A percentile compares a stretch with the other conserved stretches of the same genome.
These are phyloP conservation scores for Perccottus glenii DNA, from an alignment of 2,113 vertebrate species.

Conservation along the genomic window DNA sequence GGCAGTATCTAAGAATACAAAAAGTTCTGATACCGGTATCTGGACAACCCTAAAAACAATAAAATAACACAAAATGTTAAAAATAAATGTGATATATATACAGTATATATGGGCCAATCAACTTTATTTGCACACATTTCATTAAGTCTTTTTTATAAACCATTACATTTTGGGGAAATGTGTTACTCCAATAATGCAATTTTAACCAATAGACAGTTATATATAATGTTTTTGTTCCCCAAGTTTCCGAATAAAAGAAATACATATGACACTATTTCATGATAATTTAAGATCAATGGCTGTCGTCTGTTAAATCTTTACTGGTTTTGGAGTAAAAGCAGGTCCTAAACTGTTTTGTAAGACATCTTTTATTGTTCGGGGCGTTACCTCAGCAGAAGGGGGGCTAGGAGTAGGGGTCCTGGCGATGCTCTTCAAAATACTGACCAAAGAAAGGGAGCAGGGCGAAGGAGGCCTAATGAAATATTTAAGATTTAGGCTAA, in stretches of 20 bases:
- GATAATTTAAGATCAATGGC: not conserved
- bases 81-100: too few relatives aligned
- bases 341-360: constrained; percentile 67
- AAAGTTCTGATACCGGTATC: too few relatives aligned
- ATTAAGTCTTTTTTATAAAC: too few relatives aligned
- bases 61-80: too few relatives aligned
- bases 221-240: too few relatives aligned
- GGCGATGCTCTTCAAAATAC: constrained; percentile 63
- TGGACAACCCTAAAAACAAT: too few relatives aligned
- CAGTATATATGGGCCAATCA: too few relatives aligned
- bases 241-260: not conserved
- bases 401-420: constrained; percentile 54
- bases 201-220: too few relatives aligned
- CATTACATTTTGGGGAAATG: too few relatives aligned
- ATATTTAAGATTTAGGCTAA: constrained; percentile 87
- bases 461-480: constrained; percentile 83
- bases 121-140: too few relatives aligned
- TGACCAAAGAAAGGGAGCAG: constrained; percentile 58
- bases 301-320: constrained; percentile 61
- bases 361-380: constrained; percentile 74
- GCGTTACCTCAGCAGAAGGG: constrained; percentile 43
- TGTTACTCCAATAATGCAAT: too few relatives aligned
- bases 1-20: too few relatives aligned
- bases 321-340: constrained; percentile 66
- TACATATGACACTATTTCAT: not conserved